phyloP scores from a whole-genome alignment of 1,140 invertebrate species.

The Chlorops oryzae region DNA sequence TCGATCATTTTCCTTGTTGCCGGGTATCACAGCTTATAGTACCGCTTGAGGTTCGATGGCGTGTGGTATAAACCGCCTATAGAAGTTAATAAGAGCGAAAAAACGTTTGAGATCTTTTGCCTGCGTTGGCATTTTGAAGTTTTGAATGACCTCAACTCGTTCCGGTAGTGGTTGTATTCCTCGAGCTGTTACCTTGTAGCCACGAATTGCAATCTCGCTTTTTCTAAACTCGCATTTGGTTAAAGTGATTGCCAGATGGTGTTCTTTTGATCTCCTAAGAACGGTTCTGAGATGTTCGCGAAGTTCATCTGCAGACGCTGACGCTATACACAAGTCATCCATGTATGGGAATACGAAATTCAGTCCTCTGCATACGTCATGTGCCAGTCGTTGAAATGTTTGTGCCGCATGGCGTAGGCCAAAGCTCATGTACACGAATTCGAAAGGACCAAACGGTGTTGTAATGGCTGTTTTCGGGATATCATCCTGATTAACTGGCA shows the following conservation, averaged over 20 bases:
- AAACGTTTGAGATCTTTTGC: constrained; percentile 35
- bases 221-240: constrained; percentile 30
- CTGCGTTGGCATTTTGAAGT: constrained; percentile 14
- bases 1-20: background rate
- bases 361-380: background rate
- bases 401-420: constrained; percentile 29
- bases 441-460: constrained; percentile 36
- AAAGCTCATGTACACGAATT: constrained; percentile 32
- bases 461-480: constrained; percentile 42
- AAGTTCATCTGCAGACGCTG: constrained; percentile 29
- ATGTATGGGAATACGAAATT: constrained; percentile 2
- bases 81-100: constrained; percentile 44
- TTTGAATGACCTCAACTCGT: constrained; percentile 20
- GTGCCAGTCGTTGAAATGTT: constrained; percentile 3
- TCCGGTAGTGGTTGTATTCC: constrained; percentile 21
- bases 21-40: background rate
- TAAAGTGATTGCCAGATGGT: constrained; percentile 25
- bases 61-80: constrained; percentile 1
- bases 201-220: constrained; percentile 25
- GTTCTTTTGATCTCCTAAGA: constrained; percentile 17
- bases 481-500: constrained; percentile 31
- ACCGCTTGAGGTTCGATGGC: constrained; percentile 2
- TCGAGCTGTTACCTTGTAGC: constrained; percentile 17
- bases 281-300: constrained; percentile 20
- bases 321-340: constrained; percentile 32